phyloP scores from a whole-genome alignment of 1,140 invertebrate species.

The Batillaria attramentaria region DNA sequence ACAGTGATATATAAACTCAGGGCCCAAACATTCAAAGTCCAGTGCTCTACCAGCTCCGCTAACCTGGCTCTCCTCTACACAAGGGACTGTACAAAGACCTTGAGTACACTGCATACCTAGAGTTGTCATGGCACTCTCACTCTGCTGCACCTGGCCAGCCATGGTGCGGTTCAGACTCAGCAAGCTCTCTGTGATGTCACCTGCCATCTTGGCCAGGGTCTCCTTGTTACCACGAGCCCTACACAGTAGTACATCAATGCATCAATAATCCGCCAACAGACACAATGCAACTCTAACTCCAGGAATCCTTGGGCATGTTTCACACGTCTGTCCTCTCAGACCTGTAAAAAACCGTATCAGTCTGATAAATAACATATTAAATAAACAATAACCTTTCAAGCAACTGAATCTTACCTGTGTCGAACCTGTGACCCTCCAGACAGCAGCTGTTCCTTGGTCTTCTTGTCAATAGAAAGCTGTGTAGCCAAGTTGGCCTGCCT shows the following conservation, averaged over 20 bases:
- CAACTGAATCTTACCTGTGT: slow-evolving; percentile 60
- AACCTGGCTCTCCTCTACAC: too few species aligned
- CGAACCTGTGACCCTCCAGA: slow-evolving; percentile 48
- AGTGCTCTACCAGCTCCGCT: too few species aligned
- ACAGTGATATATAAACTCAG: neutral
- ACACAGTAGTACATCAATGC: slow-evolving; percentile 3
- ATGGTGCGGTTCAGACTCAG: slow-evolving; percentile 87
- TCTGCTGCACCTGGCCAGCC: slow-evolving; percentile 88
- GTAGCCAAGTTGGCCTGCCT: slow-evolving; percentile 68
- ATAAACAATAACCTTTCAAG: too few species aligned
- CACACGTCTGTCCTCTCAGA: neutral
- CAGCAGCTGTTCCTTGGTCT: slow-evolving; percentile 65
- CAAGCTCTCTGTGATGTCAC: slow-evolving; percentile 82
- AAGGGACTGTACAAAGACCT: too few species aligned
- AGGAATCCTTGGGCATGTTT: neutral
- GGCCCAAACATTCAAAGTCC: neutral
- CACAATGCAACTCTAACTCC: neutral
- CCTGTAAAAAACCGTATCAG: too few species aligned
- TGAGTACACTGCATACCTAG: too few species aligned
- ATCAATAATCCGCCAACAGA: neutral
- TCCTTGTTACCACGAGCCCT: slow-evolving; percentile 60
- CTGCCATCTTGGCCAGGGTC: slow-evolving; percentile 55
- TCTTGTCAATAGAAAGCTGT: slow-evolving; percentile 67
- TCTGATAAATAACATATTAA: too few species aligned
- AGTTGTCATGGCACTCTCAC: slow-evolving; percentile 87